Base-by-base conservation (phyloP, 2,888 invertebrate species). In the Catocala fraxini region DNA sequence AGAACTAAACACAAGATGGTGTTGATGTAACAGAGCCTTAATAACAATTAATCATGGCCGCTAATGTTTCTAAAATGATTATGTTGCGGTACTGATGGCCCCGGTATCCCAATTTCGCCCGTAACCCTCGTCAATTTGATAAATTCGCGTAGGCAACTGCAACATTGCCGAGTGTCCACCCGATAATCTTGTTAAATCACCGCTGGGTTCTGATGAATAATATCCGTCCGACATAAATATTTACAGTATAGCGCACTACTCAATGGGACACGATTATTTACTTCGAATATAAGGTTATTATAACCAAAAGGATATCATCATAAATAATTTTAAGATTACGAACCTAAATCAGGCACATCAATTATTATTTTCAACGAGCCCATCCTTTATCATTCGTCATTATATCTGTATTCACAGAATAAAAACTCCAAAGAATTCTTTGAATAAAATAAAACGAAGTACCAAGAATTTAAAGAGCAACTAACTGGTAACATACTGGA, bases 71-170 rank as follows among this genome's bases (percentile, higher is more conserved):
- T 65, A 73, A 80, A 80, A 77, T 66, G 56, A 67, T 68, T 63
- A 51, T 60, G 61, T 59, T 65, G 45, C 52, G 66, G 59, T 68
- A 70, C 60, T 71, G 64, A 71, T 73, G 69, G 51, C 55, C 49
- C 65, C 59, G 63, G 52, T 49, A 54, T 51, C 49, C 65, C 56
- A 59, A 53, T 65, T 55, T 71, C 61, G 61, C 59, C 51, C 55
- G 54, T 48, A 51, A 68, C 85, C 86, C 83, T 84, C 78, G 79
- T 87, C 85, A 86, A 72, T 71, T 80, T 86, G 81, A 85, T 84
- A 79, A 81, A 81, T 83, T 77, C 70, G 52, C 63, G 68, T 69
- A 68, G 71, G 71, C 70, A 63, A 72, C 71, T 76, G 73, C 75
- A 79, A 65, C 65, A 60, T 53, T 47, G 53, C 54, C 7, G 56